Evolutionary conservation across 1,140 invertebrate species (phyloP).

Genomic region (Brachionus sp.): DNA sequence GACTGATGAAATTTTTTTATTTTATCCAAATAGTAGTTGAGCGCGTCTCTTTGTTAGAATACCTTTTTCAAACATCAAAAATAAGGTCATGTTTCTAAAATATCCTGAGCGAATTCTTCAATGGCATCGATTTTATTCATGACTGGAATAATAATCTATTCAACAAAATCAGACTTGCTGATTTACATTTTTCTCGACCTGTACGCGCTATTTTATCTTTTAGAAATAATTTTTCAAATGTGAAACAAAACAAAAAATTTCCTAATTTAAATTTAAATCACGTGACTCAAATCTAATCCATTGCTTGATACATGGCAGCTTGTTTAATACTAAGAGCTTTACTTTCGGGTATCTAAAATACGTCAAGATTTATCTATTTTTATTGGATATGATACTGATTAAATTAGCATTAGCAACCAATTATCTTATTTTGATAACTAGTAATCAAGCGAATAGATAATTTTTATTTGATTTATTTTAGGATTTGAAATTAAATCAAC

Average conservation of each 20-base stretch:
- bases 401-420: background rate
- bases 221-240: background rate
- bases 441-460: constrained; percentile 4
- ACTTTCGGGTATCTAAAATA: background rate
- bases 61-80: constrained; percentile 7
- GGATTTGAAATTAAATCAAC: constrained; percentile 11
- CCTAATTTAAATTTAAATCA: background rate
- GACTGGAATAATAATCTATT: constrained; percentile 20
- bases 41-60: background rate
- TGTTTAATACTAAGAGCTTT: background rate
- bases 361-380: background rate
- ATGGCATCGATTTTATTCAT: constrained; percentile 23
- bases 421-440: constrained; percentile 20
- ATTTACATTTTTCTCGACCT: background rate
- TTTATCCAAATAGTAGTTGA: background rate
- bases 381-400: background rate
- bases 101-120: constrained; percentile 13
- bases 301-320: background rate
- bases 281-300: background rate
- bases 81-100: constrained; percentile 5
- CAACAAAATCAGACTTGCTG: background rate
- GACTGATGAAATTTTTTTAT: constrained; percentile 25
- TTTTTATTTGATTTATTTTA: background rate
- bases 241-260: background rate
- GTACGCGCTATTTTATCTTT: background rate